phyloP scores from a whole-genome alignment of 2,113 vertebrate genomes.

The Parus major region DNA sequence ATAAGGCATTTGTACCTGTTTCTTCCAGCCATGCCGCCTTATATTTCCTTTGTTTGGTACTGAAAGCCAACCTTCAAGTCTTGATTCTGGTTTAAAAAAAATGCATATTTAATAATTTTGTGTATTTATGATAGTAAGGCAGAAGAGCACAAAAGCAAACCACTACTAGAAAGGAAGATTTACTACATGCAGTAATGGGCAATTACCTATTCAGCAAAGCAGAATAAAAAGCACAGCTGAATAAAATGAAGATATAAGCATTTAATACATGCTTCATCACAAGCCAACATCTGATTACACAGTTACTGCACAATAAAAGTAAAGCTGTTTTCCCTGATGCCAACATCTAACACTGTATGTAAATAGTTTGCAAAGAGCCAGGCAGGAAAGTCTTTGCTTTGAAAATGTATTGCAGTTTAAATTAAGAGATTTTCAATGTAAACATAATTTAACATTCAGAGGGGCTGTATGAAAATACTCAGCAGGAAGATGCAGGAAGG shows the following conservation, averaged over 20 bases:
- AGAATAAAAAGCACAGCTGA: conserved; percentile 58
- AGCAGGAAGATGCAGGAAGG: conserved; percentile 73
- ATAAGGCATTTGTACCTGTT: conserved; percentile 82
- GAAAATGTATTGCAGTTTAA: conserved; percentile 60
- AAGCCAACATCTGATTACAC: conserved; percentile 67
- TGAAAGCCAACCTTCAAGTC: conserved; percentile 98
- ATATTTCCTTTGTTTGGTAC: conserved; percentile 96
- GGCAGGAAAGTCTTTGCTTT: conserved; percentile 51
- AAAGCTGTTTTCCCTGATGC: conserved; percentile 60
- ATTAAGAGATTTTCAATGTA: conserved; percentile 50
- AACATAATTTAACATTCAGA: conserved; percentile 49
- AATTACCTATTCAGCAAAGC: conserved; percentile 40
- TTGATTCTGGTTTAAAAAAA: conserved; percentile 83
- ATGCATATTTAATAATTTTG: neutral
- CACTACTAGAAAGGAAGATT: neutral
- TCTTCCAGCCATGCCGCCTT: conserved; percentile 97
- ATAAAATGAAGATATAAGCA: conserved; percentile 58
- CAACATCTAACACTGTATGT: conserved; percentile 50
- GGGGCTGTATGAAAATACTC: conserved; percentile 56
- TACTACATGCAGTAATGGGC: conserved; percentile 74
- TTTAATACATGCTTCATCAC: conserved; percentile 76
- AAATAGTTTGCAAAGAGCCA: conserved; percentile 63
- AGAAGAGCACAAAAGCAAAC: neutral
- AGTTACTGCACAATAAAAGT: conserved; percentile 65
- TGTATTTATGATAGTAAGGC: neutral